These are phyloP conservation scores for Sebastes iracundus DNA, from an alignment of 2,797 vertebrate species.

Conservation along the genomic window DNA sequence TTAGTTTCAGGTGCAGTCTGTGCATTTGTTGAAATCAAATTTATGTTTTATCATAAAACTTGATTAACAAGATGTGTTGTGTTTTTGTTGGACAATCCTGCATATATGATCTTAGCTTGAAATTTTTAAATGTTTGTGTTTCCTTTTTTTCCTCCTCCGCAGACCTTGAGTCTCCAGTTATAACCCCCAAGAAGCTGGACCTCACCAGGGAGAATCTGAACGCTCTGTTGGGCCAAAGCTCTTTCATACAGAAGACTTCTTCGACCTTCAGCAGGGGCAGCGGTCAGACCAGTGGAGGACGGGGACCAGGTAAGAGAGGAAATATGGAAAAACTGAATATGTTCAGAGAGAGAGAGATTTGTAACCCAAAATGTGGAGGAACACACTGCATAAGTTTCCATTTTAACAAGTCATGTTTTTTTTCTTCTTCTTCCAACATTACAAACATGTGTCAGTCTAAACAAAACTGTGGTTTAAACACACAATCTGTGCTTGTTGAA, in stretches of 20 bases:
- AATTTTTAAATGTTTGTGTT: not conserved
- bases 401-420: not conserved
- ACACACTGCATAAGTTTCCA: not conserved
- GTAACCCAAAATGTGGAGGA: not conserved
- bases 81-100: not conserved
- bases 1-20: conserved; percentile 5
- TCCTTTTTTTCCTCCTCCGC: not conserved
- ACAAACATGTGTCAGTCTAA: not conserved
- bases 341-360: not conserved
- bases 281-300: conserved; percentile 84
- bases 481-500: not conserved
- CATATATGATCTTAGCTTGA: not conserved
- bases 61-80: not conserved
- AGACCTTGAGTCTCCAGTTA: conserved; percentile 60
- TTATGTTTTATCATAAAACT: not conserved
- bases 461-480: not conserved
- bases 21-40: not conserved
- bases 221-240: conserved; percentile 79
- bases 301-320: conserved; percentile 84
- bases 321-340: not conserved
- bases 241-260: conserved; percentile 76
- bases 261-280: conserved; percentile 82
- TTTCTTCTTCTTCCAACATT: not conserved
- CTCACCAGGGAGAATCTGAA: conserved; percentile 87
- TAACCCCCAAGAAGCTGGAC: conserved; percentile 78